Evolutionary conservation across 2,113 vertebrate species (phyloP), one percentile per base, ranked within the genome.

Genomic region (Nyctereutes procyonoides): DNA sequence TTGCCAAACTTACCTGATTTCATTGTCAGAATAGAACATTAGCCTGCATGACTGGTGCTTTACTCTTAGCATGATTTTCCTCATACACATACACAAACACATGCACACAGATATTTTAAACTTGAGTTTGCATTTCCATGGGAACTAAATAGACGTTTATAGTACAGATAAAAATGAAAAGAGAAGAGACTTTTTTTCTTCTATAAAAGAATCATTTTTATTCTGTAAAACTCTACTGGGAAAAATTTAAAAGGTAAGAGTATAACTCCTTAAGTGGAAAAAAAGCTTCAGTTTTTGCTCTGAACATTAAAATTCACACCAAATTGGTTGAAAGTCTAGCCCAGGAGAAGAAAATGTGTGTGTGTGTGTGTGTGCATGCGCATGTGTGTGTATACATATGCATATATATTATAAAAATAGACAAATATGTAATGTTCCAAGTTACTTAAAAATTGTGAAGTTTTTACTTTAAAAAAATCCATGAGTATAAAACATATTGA

Each of bases 91-190:
- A 93, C 62, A 88, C 91, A 97, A 92, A 76, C 58, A 94, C 26
- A 48, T 71, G 88, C 95, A 92, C 76, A 88, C 13, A 96, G 79
- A 93, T 96, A 96, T 92, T 96, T 96, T 96, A 96, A 97, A 97
- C 93, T 95, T 63, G 51, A 96, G 55, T 93, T 60, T 98, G 77
- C 90, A 97, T 96, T 97, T 97, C 92, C 95, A 96, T 96, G 93
- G 92, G 93, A 98, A 98, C 94, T 93, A 89, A 90, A 90, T 3
- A 92, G 94, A 92, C 63, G 16, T 96, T 98, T 95, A 96, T 97
- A 98, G 95, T 95, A 71, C 69, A 87, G 95, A 93, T 35, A 95
- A 96, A 95, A 96, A 93, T 95, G 87, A 95, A 96, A 95, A 43
- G 43, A 95, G 60, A 60, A 92, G 79, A 97, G 82, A 48, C 48